Percentiles rank a stretch among this genome's conserved stretches.
Conservation (phyloP, 2,797 vertebrate species). For the Macrochelys suwanniensis region DNA sequence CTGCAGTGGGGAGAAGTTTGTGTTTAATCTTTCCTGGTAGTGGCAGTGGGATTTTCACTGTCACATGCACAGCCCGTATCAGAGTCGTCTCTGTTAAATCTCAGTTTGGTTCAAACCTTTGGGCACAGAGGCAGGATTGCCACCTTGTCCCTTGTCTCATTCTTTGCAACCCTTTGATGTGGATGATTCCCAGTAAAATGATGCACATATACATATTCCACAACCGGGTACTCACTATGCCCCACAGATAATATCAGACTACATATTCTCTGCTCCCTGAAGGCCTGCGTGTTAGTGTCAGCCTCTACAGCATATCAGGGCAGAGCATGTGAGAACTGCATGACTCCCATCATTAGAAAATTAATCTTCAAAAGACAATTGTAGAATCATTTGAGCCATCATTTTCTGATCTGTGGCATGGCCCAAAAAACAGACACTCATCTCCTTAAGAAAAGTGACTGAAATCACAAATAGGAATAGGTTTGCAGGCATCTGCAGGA, state of each 20-base stretch:
- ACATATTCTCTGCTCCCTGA: neutral
- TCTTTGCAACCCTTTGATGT: neutral
- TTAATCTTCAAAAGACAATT: neutral
- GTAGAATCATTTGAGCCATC: neutral
- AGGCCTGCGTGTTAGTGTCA: neutral
- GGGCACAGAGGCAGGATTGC: neutral
- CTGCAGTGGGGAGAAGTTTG: neutral
- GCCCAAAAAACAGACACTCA: neutral
- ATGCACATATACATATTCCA: neutral
- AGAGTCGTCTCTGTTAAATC: neutral
- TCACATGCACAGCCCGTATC: neutral
- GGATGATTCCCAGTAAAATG: neutral
- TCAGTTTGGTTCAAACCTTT: neutral
- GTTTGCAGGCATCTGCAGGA: neutral
- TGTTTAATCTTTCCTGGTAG: neutral
- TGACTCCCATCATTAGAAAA: neutral
- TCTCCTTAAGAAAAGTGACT: neutral
- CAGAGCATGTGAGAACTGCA: neutral
- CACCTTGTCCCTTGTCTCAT: no score
- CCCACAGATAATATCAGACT: neutral
- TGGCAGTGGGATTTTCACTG: neutral
- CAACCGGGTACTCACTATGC: neutral
- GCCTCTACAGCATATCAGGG: neutral
- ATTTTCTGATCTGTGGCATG: accelerated
- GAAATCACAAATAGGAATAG: neutral